Evolutionary conservation across 2,888 invertebrate species (phyloP).

Genomic region (Anorthoa munda): DNA sequence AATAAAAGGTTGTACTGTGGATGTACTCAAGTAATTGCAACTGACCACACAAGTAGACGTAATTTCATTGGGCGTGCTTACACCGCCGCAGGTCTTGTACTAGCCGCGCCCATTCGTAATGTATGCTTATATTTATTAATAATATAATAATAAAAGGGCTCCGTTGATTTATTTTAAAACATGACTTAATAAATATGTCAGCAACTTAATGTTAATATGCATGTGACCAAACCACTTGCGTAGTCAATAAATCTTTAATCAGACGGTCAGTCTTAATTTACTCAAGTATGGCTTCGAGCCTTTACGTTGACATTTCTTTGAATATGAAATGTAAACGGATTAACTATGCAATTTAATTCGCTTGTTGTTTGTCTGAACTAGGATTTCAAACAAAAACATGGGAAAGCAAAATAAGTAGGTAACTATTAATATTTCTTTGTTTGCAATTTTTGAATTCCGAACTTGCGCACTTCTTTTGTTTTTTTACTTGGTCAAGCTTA

Average conservation of each 20-base stretch:
- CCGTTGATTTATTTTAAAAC: constrained; percentile 59
- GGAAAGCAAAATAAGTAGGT: not conserved
- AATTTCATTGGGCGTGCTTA: constrained; percentile 75
- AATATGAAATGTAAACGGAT: constrained; percentile 37
- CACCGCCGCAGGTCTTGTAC: constrained; percentile 73
- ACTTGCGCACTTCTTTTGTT: constrained; percentile 5
- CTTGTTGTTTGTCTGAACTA: constrained; percentile 1
- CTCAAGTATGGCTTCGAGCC: constrained; percentile 19
- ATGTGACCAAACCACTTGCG: constrained; percentile 51
- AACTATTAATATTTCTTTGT: constrained; percentile 35
- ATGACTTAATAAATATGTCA: constrained; percentile 59
- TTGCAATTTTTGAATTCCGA: constrained; percentile 26
- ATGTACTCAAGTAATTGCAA: constrained; percentile 67
- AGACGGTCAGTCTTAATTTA: constrained; percentile 42
- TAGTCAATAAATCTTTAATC: constrained; percentile 50
- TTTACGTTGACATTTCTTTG: constrained; percentile 29
- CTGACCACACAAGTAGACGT: constrained; percentile 82
- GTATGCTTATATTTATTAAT: constrained; percentile 63
- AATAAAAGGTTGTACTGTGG: constrained; percentile 43
- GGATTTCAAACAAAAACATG: constrained; percentile 22
- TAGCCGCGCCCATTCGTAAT: constrained; percentile 75
- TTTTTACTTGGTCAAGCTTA: not conserved
- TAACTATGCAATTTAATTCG: constrained; percentile 19
- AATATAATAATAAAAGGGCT: constrained; percentile 58
- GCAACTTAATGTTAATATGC: constrained; percentile 52